Evolutionary conservation across 2,113 vertebrate genomes (phyloP).

Genomic region (Zingel zingel): DNA sequence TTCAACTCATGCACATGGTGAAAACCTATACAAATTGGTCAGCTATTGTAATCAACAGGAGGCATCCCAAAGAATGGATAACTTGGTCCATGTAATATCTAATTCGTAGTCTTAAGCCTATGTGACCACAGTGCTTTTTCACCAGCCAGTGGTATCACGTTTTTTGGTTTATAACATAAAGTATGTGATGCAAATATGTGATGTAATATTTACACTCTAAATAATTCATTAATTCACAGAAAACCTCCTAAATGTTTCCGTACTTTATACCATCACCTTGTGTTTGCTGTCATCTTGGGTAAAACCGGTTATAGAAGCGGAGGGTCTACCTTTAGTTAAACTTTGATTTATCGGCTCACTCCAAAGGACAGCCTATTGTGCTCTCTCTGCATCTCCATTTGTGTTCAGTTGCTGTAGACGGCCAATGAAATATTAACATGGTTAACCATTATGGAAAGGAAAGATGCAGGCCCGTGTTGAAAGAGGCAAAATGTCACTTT

Average conservation of each 20-base stretch:
- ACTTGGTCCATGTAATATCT: slow-evolving; percentile 40
- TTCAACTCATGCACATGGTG: slow-evolving; percentile 23
- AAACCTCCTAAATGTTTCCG: slow-evolving; percentile 31
- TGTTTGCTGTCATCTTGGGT: slow-evolving; percentile 33
- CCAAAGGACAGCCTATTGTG: slow-evolving; percentile 26
- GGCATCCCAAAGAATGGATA: slow-evolving; percentile 35
- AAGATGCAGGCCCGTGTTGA: slow-evolving; percentile 7
- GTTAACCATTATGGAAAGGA: slow-evolving; percentile 26
- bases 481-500: slow-evolving; percentile 25
- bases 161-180: slow-evolving; percentile 14
- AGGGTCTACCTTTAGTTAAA: slow-evolving; percentile 53
- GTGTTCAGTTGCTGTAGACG: not conserved
- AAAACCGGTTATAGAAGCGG: slow-evolving; percentile 22
- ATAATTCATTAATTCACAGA: slow-evolving; percentile 45
- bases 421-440: slow-evolving; percentile 67
- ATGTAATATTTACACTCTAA: slow-evolving; percentile 24
- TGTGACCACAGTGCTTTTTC: not conserved
- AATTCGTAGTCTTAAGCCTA: slow-evolving; percentile 10
- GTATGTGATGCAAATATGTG: not conserved
- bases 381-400: slow-evolving; percentile 18
- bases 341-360: slow-evolving; percentile 61
- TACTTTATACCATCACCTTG: slow-evolving; percentile 16
- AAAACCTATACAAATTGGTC: slow-evolving; percentile 43
- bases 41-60: slow-evolving; percentile 51
- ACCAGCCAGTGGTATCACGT: not conserved